A percentile compares a stretch with the other conserved stretches of the same genome.
These are phyloP conservation scores for Orycteropus afer DNA, from an alignment of 2,113 vertebrate genomes.

Conservation along the genomic window DNA sequence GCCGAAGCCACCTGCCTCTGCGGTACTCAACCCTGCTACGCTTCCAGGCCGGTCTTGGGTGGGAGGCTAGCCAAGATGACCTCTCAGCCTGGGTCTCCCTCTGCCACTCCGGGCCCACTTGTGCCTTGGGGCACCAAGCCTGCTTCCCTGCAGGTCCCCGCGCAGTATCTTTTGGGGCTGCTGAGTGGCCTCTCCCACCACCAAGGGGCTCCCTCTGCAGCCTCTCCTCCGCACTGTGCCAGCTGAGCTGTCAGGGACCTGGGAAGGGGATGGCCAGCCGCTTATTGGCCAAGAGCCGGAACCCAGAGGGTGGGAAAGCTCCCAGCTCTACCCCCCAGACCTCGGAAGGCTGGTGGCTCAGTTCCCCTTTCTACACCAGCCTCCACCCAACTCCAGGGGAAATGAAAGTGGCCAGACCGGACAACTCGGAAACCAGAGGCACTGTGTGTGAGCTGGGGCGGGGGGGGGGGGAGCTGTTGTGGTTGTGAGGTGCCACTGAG, in stretches of 20 bases:
- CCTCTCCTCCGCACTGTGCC: background rate
- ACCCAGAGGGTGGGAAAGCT: background rate
- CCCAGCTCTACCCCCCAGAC: slow-evolving; percentile 22
- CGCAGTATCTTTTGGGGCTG: background rate
- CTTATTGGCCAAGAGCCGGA: background rate
- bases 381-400: slow-evolving; percentile 74
- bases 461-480: too few species aligned
- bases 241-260: background rate
- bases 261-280: background rate
- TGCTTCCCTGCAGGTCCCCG: slow-evolving; percentile 26
- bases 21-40: background rate
- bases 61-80: background rate
- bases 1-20: background rate
- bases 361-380: slow-evolving; percentile 71
- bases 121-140: background rate
- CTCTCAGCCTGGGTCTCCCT: background rate
- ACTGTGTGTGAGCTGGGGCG: slow-evolving; percentile 31
- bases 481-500: too few species aligned
- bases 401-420: slow-evolving; percentile 72
- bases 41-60: background rate
- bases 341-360: slow-evolving; percentile 22
- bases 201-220: background rate
- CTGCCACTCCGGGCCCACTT: background rate
- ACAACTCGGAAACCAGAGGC: slow-evolving; percentile 61
- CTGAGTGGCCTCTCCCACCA: background rate